Base-by-base conservation (phyloP, 2,888 invertebrate genomes). In the Eupeodes luniger region DNA sequence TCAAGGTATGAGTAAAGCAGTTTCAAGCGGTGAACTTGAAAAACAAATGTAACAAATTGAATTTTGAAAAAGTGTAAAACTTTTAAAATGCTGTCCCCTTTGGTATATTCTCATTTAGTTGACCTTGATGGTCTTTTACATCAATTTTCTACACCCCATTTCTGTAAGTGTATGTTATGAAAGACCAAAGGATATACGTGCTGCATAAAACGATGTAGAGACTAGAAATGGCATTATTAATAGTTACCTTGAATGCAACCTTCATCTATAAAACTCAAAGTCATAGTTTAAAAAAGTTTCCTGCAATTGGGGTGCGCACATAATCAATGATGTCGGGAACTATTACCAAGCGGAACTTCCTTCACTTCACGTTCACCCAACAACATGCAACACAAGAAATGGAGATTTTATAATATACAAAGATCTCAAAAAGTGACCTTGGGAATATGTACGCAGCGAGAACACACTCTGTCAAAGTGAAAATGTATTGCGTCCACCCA, bases 171-270 rank as follows among this genome's bases (percentile, higher is more conserved):
- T 27, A 27, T 40, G 9, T 40, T 40, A 16, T 40, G 57, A 47
- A 47, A 44, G 57, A 59, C 47, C 44, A 59, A 70, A 40, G 53
- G 14, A 55, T 19, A 44, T 9, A 19, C 40, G 14, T 70, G 40
- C 16, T 61, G 69, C 61, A 61, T 27, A 19, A 19, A 49, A 70
- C 61, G 40, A 49, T 47, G 11, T 34, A 27, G 59, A 59, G 61
- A 61, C 53, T 36, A 27, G 51, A 59, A 69, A 61, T 62, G 51
- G 49, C 57, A 59, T 61, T 16, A 44, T 79, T n/a, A 61, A 44
- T 40, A 62, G 36, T 83, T 67, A 87, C 86, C 86, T 87, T 87
- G 86, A 83, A 34, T 40, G 79, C 49, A 14, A 70, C 72, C 70
- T 61, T 64, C 79, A 79, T 40, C 40, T 9, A 40, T 9, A 80